phyloP scores from a whole-genome alignment of 2,113 vertebrate genomes.

The Pipa parva region DNA sequence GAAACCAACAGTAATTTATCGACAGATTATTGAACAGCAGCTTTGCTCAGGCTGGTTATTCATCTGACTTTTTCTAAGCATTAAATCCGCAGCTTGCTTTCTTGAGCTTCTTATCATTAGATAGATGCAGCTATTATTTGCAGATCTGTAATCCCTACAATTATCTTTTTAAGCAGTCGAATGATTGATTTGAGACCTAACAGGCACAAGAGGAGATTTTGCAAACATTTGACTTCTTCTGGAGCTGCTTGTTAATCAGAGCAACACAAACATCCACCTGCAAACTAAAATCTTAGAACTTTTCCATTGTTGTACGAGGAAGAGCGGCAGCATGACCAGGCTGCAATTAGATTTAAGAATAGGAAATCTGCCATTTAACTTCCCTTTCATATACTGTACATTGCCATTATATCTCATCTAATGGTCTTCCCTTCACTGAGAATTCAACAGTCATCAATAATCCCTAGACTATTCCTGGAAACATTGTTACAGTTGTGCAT shows the following conservation, averaged over 20 bases:
- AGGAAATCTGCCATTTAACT: too few relatives aligned
- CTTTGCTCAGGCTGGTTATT: background rate
- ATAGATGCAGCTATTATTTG: slow-evolving; percentile 46
- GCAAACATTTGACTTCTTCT: slow-evolving; percentile 52
- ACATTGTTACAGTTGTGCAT: too few relatives aligned
- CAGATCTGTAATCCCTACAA: slow-evolving; percentile 7
- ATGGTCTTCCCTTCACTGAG: too few relatives aligned
- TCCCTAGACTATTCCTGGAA: too few relatives aligned
- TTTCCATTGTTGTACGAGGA: too few relatives aligned
- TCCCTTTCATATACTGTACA: too few relatives aligned
- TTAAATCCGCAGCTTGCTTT: slow-evolving; percentile 8
- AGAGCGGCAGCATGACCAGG: too few relatives aligned
- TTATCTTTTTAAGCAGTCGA: slow-evolving; percentile 41
- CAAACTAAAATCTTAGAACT: too few relatives aligned
- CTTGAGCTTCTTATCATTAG: slow-evolving; percentile 45
- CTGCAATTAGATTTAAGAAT: too few relatives aligned
- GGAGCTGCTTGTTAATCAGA: slow-evolving; percentile 16
- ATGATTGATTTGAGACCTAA: slow-evolving; percentile 49
- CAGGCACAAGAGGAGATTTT: background rate
- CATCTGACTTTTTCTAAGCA: slow-evolving; percentile 39
- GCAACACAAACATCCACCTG: slow-evolving; percentile 1
- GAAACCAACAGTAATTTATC: background rate
- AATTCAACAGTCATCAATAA: too few relatives aligned
- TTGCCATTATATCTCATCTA: too few relatives aligned
- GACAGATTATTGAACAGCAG: slow-evolving; percentile 28